Evolutionary conservation across 2,797 vertebrate genomes (phyloP), one percentile per base, ranked within the genome.

Genomic region (Siniperca obscura): DNA sequence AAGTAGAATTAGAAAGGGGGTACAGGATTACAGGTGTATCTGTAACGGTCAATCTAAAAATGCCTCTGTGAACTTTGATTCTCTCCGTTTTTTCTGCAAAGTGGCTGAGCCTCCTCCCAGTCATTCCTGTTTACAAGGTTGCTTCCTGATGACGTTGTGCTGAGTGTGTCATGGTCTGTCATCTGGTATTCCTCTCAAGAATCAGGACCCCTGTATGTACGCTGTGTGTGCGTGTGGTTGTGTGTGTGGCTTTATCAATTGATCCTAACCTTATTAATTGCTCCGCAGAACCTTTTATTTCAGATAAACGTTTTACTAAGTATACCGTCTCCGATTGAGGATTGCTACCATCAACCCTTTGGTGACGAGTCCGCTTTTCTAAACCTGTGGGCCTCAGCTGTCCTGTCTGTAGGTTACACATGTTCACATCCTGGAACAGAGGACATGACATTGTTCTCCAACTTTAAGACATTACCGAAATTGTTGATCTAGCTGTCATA

Each of bases 41-140:
- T 88, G 72, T 80, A 84, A 76, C 27, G 12, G 38, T 74, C 48
- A 5, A 27, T 84, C 91, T 92, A 92, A 91, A 83, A 88, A 86
- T 86, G 80, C 38, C 52, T 75, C 59, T 38, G 0, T 83, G 75
- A 85, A 74, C 64, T 30, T 61, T 53, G 48, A 70, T 53, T 86
- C 74, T 86, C 72, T 81, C 61, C 56, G 27, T 60, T 69, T 68
- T 85, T 66, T 56, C 77, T 79, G 84, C 87, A 40, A 78, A 74
- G 88, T 65, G 78, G 66, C 75, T 16, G 75, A 69, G 76, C 85
- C 82, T 87, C 88, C 88, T 90, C 92, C 89, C 84, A 82, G 87
- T 70, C 60, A 42, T 94, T 95, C 94, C 94, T 96, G 95, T 96
- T 96, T 95, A 95, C 92, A 87, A 78, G 78, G 82, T 71, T 73